Evolutionary conservation across 1,140 invertebrate genomes (phyloP), one percentile per base, ranked within the genome.

Genomic region (Aphaenogaster ashmeadi): DNA sequence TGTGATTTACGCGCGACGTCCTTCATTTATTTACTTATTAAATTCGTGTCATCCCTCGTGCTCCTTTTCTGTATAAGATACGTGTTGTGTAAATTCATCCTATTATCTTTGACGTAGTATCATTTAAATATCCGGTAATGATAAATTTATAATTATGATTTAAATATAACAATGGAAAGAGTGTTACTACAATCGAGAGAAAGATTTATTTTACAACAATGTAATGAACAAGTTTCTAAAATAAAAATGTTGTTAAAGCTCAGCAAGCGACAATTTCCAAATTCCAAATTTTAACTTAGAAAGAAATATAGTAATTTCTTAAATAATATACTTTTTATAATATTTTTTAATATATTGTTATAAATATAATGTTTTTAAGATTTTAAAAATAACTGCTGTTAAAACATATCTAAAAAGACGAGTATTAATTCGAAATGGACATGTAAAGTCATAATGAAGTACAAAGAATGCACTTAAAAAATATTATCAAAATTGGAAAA

Each of bases 21-120:
- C 54, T 83, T 72, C 54, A 85, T 88, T 86, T 91, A 90, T 90
- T 88, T 88, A 86, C 69, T 85, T 85, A 87, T 90, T 85, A 75
- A 90, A 87, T 80, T 87, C 47, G 58, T 67, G 72, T 86, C 75
- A 79, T 54, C 62, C 58, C 33, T 62, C 72, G 72, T 36, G 72
- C n/a, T 64, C 0, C 3, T 66, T 78, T 38, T n/a, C 13, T 21
- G n/a, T 11, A 66, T 47, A 62, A 84, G 36, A 86, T 64, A 36
- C 41, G n/a, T 66, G n/a, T 66, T 36, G 8, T 47, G 38, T 2
- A 58, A 60, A 74, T 84, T 44, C 50, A n/a, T 6, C 15, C 9
- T 33, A 56, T 81, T 41, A 81, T 58, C 52, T 56, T 71, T 58
- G 33, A 81, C 13, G 9, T 13, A 56, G 7, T 41, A 27, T 21